Evolutionary conservation across 2,888 invertebrate species (phyloP).

Genomic region (Coelopa pilipes): DNA sequence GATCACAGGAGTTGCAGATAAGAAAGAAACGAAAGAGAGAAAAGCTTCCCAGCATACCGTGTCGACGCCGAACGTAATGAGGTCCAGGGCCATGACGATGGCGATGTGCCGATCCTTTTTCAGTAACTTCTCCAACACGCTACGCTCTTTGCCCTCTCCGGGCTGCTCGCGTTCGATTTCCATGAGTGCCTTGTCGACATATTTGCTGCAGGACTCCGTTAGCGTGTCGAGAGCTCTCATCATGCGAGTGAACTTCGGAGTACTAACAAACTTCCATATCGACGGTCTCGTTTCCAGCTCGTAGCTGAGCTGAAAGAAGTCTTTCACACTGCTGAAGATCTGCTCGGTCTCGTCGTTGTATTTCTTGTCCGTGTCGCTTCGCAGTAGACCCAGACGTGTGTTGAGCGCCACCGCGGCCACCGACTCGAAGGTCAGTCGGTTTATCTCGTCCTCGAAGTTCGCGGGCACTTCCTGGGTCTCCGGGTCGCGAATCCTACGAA

Average conservation of each 20-base stretch:
- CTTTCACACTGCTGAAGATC: slow-evolving; percentile 44
- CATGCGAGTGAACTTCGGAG: slow-evolving; percentile 47
- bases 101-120: slow-evolving; percentile 73
- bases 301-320: slow-evolving; percentile 45
- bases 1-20: no score
- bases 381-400: slow-evolving; percentile 51
- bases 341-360: slow-evolving; percentile 43
- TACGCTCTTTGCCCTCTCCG: slow-evolving; percentile 57
- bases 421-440: slow-evolving; percentile 71
- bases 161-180: slow-evolving; percentile 48
- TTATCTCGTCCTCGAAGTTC: slow-evolving; percentile 68
- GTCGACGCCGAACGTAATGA: slow-evolving; percentile 78
- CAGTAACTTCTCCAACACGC: slow-evolving; percentile 74
- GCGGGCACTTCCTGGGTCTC: slow-evolving; percentile 57
- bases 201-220: slow-evolving; percentile 48
- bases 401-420: slow-evolving; percentile 61
- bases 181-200: slow-evolving; percentile 60
- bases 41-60: no score
- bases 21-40: no score
- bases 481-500: slow-evolving; percentile 52
- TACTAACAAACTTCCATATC: slow-evolving; percentile 50
- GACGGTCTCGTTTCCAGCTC: slow-evolving; percentile 54
- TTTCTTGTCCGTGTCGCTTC: slow-evolving; percentile 39
- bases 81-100: slow-evolving; percentile 75
- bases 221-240: slow-evolving; percentile 46